Base-by-base conservation (phyloP, 2,797 vertebrate species). In the Pseudochaenichthys georgianus region DNA sequence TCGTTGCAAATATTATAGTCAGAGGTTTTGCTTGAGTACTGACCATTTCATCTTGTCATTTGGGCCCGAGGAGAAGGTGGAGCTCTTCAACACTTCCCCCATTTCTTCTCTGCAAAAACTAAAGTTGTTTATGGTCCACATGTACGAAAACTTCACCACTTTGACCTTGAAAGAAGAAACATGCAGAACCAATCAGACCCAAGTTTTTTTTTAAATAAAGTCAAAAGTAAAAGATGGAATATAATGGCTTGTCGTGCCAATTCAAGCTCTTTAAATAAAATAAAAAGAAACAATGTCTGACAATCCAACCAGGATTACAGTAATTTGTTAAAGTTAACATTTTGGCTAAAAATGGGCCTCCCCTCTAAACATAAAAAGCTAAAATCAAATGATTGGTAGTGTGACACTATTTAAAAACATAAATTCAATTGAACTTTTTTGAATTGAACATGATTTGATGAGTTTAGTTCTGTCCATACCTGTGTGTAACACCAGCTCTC, bases 111-210 rank as follows among this genome's bases (percentile, higher is more conserved):
- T 93, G 92, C 98, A 99, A 94, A 99, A 99, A 92, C 98, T 99
- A 94, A 99, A 99, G 95, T 99, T 99, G 95, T 97, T 99, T 95
- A 99, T 99, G 95, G 97, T 99, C 98, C 98, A 99, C 98, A 99
- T 99, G 92, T 99, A 99, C 79, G 98, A 99, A 96, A 99, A 99
- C 91, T 99, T 99, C 89, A 99, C 97, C 82, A 99, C 97, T 95
- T 99, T 99, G 88, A 99, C 97, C 98, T 99, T 89, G 84, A 84
- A 82, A 75, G 6, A 69, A 58, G 21, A 86, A 72, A 64, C n/a
- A 75, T 0, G 9, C 1, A 34, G 10, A 69, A 53, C 12, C 2
- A 50, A 38, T 81, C 21, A 85, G 10, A 70, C 1, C 5, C 73
- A 54, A 50, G 2, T 38, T 38, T 38, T 38, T n/a, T n/a, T 8